Evolutionary conservation across 2,113 vertebrate genomes (phyloP).

Genomic region (Carollia perspicillata): DNA sequence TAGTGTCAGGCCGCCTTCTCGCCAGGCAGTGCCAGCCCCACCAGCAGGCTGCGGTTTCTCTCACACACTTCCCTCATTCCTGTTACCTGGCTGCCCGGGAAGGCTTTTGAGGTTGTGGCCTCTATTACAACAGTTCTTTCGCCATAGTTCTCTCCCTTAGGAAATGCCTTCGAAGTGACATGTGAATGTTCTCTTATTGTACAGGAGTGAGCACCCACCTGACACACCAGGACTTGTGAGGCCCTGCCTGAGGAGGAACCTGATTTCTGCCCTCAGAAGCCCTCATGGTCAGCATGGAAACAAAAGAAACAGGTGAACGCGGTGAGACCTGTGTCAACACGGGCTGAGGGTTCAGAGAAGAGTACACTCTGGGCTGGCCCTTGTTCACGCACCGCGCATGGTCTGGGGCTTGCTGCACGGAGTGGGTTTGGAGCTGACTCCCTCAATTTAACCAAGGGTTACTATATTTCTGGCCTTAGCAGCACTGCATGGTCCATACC

Average conservation of each 20-base stretch:
- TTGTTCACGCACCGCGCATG: accelerated
- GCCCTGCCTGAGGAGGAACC: not conserved
- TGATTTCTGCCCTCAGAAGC: not conserved
- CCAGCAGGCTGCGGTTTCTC: accelerated
- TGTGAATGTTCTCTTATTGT: accelerated
- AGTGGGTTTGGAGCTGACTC: not conserved
- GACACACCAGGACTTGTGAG: not conserved
- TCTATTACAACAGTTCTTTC: not conserved
- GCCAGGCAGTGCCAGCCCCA: not conserved
- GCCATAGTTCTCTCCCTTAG: not conserved
- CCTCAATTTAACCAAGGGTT: not conserved
- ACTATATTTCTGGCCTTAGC: not conserved
- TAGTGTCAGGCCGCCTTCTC: accelerated
- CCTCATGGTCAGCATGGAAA: not conserved
- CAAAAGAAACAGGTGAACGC: not conserved
- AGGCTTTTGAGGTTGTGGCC: not conserved
- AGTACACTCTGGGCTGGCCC: not conserved
- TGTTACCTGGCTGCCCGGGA: not conserved
- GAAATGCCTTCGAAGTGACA: not conserved
- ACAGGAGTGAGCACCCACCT: not conserved
- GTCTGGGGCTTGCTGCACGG: not conserved
- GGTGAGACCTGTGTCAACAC: not conserved
- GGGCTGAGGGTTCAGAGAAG: not conserved
- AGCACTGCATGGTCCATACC: not conserved
- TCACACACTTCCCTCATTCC: not conserved